Evolutionary conservation across 2,113 vertebrate genomes (phyloP).

Genomic region (Dipodomys stephensi): DNA sequence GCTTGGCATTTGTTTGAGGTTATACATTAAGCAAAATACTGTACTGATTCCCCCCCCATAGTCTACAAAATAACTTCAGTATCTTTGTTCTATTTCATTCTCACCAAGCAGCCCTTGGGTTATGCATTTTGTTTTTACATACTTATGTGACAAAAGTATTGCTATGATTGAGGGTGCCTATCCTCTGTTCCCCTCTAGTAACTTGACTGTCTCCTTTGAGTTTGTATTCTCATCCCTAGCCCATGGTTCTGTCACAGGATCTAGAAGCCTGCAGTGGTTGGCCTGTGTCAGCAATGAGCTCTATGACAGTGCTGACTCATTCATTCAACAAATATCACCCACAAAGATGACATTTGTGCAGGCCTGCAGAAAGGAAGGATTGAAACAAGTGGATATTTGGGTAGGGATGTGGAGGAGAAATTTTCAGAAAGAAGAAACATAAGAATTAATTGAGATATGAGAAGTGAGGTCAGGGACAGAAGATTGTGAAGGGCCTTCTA

Average conservation of each 20-base stretch:
- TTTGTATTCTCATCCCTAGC: background rate
- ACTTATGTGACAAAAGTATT: background rate
- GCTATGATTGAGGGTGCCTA: background rate
- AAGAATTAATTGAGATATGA: background rate
- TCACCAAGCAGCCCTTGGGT: background rate
- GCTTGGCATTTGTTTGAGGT: background rate
- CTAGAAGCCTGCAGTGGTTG: background rate
- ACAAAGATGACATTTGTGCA: conserved; percentile 32
- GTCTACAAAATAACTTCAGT: background rate
- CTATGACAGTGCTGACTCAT: background rate
- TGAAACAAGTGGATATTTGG: background rate
- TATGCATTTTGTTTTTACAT: background rate
- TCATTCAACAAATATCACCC: background rate
- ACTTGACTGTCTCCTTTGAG: background rate
- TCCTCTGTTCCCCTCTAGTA: rapidly evolving
- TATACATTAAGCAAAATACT: background rate
- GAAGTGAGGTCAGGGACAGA: background rate
- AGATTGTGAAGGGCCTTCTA: background rate
- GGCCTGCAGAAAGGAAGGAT: background rate
- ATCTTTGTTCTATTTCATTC: background rate
- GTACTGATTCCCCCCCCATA: background rate
- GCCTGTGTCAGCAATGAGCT: background rate
- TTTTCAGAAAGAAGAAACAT: conserved; percentile 31
- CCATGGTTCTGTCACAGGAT: background rate
- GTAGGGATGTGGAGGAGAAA: background rate